These are phyloP conservation scores for Sebastes trivittatus DNA, from an alignment of 2,797 vertebrate genomes.

Conservation along the genomic window DNA sequence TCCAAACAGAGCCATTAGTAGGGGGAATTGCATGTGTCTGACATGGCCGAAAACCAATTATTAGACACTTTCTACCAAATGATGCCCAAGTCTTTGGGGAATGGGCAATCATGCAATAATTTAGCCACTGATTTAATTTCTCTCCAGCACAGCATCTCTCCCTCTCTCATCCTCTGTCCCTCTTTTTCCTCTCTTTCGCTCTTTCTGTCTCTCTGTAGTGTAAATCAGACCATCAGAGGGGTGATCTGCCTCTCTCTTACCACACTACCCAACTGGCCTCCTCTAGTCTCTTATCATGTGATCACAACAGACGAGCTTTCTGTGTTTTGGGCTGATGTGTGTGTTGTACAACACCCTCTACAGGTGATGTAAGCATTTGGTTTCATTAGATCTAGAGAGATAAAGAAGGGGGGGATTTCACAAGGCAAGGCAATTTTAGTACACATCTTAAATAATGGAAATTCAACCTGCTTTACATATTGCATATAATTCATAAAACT, in stretches of 20 bases:
- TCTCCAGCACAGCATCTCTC: constrained; percentile 77
- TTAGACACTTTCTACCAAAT: constrained; percentile 99
- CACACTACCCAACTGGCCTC: constrained; percentile 68
- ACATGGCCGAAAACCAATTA: constrained; percentile 99
- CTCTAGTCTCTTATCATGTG: constrained; percentile 75
- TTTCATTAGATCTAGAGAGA: constrained; percentile 56
- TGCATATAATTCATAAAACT: not conserved
- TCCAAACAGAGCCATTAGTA: constrained; percentile 94
- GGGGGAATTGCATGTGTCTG: constrained; percentile 98
- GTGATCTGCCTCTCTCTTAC: constrained; percentile 29
- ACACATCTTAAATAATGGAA: not conserved
- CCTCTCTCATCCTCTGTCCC: constrained; percentile 40
- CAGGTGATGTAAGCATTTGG: constrained; percentile 28
- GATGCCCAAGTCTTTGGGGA: constrained; percentile 96
- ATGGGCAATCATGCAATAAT: constrained; percentile 99
- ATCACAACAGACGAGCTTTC: constrained; percentile 68
- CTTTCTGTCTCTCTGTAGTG: constrained; percentile 56
- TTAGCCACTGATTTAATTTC: constrained; percentile 99
- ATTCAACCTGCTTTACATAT: not conserved
- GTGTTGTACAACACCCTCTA: constrained; percentile 2
- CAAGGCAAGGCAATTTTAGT: constrained; percentile 57
- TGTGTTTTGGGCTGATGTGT: not conserved
- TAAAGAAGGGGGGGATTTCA: constrained; percentile 65
- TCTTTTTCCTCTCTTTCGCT: constrained; percentile 57
- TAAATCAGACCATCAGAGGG: constrained; percentile 53